Evolutionary conservation across 2,888 invertebrate species (phyloP).

Genomic region (Diachrysia chrysitis): DNA sequence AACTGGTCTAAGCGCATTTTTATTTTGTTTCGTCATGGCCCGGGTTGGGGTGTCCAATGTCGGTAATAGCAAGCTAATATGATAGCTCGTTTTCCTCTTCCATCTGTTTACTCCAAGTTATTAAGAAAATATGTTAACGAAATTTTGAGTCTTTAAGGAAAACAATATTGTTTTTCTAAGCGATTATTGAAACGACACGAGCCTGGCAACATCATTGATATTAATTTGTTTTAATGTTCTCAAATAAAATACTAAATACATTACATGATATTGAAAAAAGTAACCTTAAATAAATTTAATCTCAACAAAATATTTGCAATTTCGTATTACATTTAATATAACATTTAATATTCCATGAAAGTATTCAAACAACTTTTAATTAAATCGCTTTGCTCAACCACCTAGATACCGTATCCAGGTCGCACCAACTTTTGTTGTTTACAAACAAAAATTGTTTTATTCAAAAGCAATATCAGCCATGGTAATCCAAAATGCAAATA

Average conservation of each 20-base stretch:
- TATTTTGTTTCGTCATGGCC: conserved; percentile 56
- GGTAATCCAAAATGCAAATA: conserved; percentile 31
- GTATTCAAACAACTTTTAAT: conserved; percentile 29
- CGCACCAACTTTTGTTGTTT: conserved; percentile 21
- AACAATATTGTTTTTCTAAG: conserved; percentile 33
- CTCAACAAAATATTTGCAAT: conserved; percentile 10
- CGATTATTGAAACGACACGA: conserved; percentile 31
- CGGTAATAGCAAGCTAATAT: conserved; percentile 42
- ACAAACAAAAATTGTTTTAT: conserved; percentile 32
- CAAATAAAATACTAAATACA: not conserved
- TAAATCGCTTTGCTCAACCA: conserved; percentile 20
- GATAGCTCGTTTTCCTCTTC: conserved; percentile 44
- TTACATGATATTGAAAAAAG: not conserved
- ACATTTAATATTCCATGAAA: conserved; percentile 40
- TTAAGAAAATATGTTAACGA: conserved; percentile 26
- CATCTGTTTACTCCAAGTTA: conserved; percentile 23
- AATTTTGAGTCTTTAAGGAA: conserved; percentile 35
- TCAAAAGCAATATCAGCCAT: conserved; percentile 21
- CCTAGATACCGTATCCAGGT: conserved; percentile 22
- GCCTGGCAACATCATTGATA: not conserved
- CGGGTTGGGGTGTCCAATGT: conserved; percentile 39
- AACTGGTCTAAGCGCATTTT: conserved; percentile 73
- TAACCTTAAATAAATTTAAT: conserved; percentile 5
- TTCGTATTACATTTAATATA: conserved; percentile 11
- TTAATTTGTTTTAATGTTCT: not conserved